Evolutionary conservation across 2,888 invertebrate species (phyloP).

Genomic region (Drosophila borealis): DNA sequence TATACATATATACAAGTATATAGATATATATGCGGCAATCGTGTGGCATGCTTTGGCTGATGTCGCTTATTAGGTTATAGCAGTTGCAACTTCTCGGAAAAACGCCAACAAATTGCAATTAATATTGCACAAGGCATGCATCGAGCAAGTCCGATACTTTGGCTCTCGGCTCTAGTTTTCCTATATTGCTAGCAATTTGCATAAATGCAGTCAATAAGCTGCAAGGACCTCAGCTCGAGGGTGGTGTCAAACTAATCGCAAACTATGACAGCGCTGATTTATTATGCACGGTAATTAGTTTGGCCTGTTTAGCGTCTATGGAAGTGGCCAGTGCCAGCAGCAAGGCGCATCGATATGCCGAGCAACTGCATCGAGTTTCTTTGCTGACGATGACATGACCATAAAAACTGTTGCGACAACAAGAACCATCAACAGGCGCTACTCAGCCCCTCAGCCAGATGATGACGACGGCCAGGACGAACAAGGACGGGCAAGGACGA

Average conservation of each 20-base stretch:
- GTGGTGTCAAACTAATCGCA: slow-evolving; percentile 69
- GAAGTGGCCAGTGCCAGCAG: slow-evolving; percentile 37
- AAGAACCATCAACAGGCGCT: slow-evolving; percentile 17
- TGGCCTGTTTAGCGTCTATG: slow-evolving; percentile 68
- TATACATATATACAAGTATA: slow-evolving; percentile 1
- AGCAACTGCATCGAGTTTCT: slow-evolving; percentile 65
- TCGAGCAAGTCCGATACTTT: slow-evolving; percentile 27
- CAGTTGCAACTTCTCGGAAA: slow-evolving; percentile 52
- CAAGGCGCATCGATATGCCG: slow-evolving; percentile 46
- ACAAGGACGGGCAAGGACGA: slow-evolving; percentile 22
- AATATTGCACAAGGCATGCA: slow-evolving; percentile 63
- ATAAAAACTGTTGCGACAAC: slow-evolving; percentile 19
- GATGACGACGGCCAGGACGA: slow-evolving; percentile 22
- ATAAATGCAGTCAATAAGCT: slow-evolving; percentile 64
- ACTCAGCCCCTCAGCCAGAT: slow-evolving; percentile 17
- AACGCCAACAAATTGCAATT: slow-evolving; percentile 70
- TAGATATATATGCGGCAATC: slow-evolving; percentile 5
- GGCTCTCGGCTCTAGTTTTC: slow-evolving; percentile 11
- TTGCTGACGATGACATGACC: slow-evolving; percentile 45
- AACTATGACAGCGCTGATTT: slow-evolving; percentile 77
- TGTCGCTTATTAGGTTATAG: slow-evolving; percentile 59
- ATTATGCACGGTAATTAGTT: slow-evolving; percentile 77
- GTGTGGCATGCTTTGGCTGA: slow-evolving; percentile 2
- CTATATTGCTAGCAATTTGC: slow-evolving; percentile 64
- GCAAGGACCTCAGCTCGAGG: slow-evolving; percentile 16